These are phyloP conservation scores for Hippoglossus stenolepis DNA, from an alignment of 2,113 vertebrate species.

Conservation along the genomic window DNA sequence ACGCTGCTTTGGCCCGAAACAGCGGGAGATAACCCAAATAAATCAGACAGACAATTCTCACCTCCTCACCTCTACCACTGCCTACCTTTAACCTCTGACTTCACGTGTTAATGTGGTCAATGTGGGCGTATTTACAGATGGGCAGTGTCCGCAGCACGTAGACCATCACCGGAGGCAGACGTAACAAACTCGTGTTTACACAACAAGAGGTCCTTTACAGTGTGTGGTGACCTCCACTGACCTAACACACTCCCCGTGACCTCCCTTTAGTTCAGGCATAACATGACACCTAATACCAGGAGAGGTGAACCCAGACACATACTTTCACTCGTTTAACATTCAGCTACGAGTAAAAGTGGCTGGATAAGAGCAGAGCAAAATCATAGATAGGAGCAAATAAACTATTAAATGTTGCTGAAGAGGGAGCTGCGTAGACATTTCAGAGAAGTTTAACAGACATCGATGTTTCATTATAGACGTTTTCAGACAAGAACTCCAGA, in stretches of 20 bases:
- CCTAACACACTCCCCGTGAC: slow-evolving; percentile 69
- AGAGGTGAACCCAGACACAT: background rate
- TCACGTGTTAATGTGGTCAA: slow-evolving; percentile 76
- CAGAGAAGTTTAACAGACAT: too few relatives aligned
- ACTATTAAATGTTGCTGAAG: background rate
- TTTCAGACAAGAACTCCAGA: too few relatives aligned
- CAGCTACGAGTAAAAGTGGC: background rate
- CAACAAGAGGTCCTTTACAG: slow-evolving; percentile 67
- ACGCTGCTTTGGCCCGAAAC: slow-evolving; percentile 34
- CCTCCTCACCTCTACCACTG: slow-evolving; percentile 63
- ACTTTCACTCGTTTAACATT: slow-evolving; percentile 12
- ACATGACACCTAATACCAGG: background rate
- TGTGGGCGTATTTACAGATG: slow-evolving; percentile 75
- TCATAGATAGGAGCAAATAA: background rate
- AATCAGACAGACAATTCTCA: slow-evolving; percentile 66
- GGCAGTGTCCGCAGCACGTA: slow-evolving; percentile 64
- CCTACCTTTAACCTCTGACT: slow-evolving; percentile 74
- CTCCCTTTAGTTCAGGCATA: slow-evolving; percentile 43
- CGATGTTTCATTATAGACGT: too few relatives aligned
- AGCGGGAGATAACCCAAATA: slow-evolving; percentile 77
- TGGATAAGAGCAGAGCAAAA: too few relatives aligned
- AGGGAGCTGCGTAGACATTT: too few relatives aligned
- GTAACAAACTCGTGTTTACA: slow-evolving; percentile 75
- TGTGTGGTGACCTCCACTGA: slow-evolving; percentile 66
- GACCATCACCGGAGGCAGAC: slow-evolving; percentile 61